Evolutionary conservation across 2,888 invertebrate genomes (phyloP).

Genomic region (Leptarthrus brevirostris): DNA sequence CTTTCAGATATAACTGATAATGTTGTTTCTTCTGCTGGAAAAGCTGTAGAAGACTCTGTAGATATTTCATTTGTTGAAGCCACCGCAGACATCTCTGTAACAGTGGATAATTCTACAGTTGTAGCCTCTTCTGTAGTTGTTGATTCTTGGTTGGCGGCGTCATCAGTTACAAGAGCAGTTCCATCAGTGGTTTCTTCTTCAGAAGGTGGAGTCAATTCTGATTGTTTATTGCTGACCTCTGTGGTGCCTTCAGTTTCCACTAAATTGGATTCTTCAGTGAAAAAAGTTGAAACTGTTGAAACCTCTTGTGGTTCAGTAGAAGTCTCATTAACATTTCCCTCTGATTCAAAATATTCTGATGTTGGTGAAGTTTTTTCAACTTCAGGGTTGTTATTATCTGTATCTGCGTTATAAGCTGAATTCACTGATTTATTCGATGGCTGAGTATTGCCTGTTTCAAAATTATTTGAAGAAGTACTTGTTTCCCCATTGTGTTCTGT

Average conservation of each 20-base stretch:
- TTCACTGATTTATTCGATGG: background rate
- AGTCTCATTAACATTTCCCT: background rate
- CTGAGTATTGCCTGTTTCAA: background rate
- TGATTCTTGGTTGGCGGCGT: too few species aligned
- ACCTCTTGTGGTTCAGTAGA: background rate
- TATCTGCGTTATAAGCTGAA: background rate
- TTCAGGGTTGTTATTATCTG: background rate
- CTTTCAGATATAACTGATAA: too few species aligned
- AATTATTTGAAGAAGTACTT: background rate
- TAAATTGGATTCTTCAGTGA: background rate
- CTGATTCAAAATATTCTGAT: background rate
- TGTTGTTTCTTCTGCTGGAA: too few species aligned
- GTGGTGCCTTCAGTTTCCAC: background rate
- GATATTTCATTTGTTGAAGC: too few species aligned
- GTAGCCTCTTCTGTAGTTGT: too few species aligned
- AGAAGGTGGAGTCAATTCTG: conserved; percentile 23
- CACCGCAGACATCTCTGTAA: too few species aligned
- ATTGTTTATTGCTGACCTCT: background rate
- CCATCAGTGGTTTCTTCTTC: background rate
- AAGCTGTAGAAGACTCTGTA: too few species aligned
- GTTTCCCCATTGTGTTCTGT: background rate
- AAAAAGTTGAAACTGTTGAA: background rate
- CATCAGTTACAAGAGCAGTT: background rate
- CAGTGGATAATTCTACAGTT: too few species aligned
- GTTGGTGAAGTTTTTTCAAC: background rate